Percentiles rank a stretch among this genome's conserved stretches.
phyloP scores from a whole-genome alignment of 2,797 vertebrate species.

The Thalassophryne amazonica region DNA sequence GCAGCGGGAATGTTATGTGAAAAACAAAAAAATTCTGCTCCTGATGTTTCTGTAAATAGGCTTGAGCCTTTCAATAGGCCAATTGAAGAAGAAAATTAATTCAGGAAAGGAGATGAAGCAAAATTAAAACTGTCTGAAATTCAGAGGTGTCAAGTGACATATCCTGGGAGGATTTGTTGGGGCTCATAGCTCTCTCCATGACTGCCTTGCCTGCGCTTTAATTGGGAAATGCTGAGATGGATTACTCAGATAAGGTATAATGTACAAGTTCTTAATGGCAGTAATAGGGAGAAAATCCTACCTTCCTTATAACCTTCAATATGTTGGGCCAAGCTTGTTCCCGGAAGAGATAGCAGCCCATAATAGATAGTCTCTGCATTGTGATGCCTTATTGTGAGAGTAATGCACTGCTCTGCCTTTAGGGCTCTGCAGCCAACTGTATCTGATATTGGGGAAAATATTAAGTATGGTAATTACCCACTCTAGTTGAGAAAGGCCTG shows the following conservation, averaged over 20 bases:
- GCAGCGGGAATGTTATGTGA: not conserved
- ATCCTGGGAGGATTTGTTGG: conserved; percentile 15
- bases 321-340: conserved; percentile 28
- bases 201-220: conserved; percentile 33
- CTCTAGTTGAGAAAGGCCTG: conserved; percentile 48
- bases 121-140: conserved; percentile 18
- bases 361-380: conserved; percentile 32
- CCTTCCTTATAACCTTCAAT: conserved; percentile 19
- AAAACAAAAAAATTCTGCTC: not conserved
- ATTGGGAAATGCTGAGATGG: conserved; percentile 40
- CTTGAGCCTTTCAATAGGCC: conserved; percentile 3
- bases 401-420: conserved; percentile 42
- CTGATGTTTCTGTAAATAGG: not conserved
- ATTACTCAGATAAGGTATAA: conserved; percentile 39
- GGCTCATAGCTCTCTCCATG: conserved; percentile 26
- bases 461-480: conserved; percentile 66
- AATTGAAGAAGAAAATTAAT: conserved; percentile 27
- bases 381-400: conserved; percentile 44
- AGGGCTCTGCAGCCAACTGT: conserved; percentile 50
- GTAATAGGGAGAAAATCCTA: conserved; percentile 35
- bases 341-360: conserved; percentile 40
- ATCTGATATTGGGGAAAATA: conserved; percentile 62
- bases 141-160: conserved; percentile 6
- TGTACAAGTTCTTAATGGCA: conserved; percentile 24
- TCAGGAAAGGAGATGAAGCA: conserved; percentile 2